phyloP scores from a whole-genome alignment of 64 coral and sea anemone genomes.

The Orbicella faveolata region DNA sequence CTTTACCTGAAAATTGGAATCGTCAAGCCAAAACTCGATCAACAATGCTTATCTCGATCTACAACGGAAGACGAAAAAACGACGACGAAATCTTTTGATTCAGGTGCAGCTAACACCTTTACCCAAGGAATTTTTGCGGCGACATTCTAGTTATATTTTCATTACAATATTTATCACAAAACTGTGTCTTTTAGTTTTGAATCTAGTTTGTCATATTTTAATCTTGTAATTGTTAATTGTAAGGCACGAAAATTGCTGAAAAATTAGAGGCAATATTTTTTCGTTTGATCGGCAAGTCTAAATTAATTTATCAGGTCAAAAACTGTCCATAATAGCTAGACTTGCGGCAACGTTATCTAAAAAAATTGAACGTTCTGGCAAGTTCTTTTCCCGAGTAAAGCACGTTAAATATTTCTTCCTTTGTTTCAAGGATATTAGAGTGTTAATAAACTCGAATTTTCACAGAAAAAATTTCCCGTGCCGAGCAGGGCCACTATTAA shows the following conservation, averaged over 20 bases:
- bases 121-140: not conserved
- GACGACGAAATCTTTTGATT: too few relatives aligned
- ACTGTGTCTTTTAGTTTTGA: not conserved
- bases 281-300: not conserved
- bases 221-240: not conserved
- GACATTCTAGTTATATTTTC: not conserved
- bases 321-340: not conserved
- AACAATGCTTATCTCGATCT: too few relatives aligned
- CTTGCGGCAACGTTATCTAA: not conserved
- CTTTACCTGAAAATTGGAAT: not conserved
- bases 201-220: not conserved
- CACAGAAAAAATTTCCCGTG: not conserved
- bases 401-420: not conserved
- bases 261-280: conserved; percentile 17
- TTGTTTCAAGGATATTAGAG: not conserved
- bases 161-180: not conserved
- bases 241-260: not conserved
- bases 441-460: not conserved
- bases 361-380: not conserved
- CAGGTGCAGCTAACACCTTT: not conserved
- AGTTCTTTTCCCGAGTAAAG: not conserved
- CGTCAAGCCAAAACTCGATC: too few relatives aligned
- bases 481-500: not conserved
- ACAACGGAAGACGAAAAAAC: too few relatives aligned
- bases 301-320: not conserved